Base-by-base conservation (phyloP, 1,140 invertebrate genomes). In the Pseudobourletiella spinata region DNA sequence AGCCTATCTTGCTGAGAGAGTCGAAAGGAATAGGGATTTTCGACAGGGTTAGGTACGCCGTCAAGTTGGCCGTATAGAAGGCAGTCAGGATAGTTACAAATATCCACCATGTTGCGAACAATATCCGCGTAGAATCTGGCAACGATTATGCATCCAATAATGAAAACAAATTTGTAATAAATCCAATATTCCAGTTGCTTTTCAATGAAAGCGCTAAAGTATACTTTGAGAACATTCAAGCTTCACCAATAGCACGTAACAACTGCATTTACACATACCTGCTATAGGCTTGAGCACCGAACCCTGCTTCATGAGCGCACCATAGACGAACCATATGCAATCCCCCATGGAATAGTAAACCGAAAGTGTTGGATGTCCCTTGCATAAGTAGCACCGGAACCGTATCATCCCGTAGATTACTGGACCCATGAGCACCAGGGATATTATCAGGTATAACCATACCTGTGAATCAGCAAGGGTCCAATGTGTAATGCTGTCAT, bases 1-100 rank as follows among this genome's bases (percentile, higher is more conserved):
- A 77, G 1, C 81, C 79, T 20, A 91, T 80, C 72, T 89, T 86
- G 35, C 82, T 73, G 1, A 87, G 75, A 4, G 78, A 80, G 56
- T 84, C 82, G 3, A 87, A 86, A 14, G 86, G 84, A 61, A 91
- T 77, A 0, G 87, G 88, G 66, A 91, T 89, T 69, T 85, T 83
- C 1, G 88, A 90, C 14, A 89, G 76, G 0, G 89, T 92, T 1
- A 93, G 78, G 72, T 91, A 91, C 24, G 90, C 90, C 1, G 90
- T 93, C 59, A 93, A 78, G 75, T 93, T 92, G 1, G 89, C 90
- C 2, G 90, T 93, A 74, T 93, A 93, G 74, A 91, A 93, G n/a
- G 89, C 86, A 0, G 88, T 91, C 18, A 93, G 73, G 57, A 92
- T 83, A 39, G 88, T 86, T 55, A 90, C 88, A 73, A 91, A 91